phyloP scores from a whole-genome alignment of 1,140 invertebrate species.

The Drosophila novamexicana region DNA sequence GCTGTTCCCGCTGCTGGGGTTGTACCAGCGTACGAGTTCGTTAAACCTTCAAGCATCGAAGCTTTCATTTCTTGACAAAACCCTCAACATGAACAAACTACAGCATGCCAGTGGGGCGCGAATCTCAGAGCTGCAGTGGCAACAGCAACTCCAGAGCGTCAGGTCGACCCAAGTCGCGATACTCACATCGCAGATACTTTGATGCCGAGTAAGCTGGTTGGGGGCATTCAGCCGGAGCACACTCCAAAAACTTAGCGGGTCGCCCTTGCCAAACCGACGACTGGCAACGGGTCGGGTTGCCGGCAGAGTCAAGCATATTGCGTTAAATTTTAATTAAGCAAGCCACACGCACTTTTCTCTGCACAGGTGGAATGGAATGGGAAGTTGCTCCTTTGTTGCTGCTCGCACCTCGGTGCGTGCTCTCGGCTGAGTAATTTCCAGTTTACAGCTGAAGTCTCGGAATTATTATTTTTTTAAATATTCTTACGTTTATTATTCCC shows the following conservation, averaged over 20 bases:
- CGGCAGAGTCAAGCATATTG: conserved; percentile 47
- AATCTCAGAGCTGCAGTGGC: conserved; percentile 29
- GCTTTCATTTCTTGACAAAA: conserved; percentile 71
- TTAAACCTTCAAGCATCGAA: conserved; percentile 80
- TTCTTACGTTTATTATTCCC: neutral
- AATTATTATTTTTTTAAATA: conserved; percentile 2
- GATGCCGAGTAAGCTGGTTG: conserved; percentile 45
- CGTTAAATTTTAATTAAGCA: conserved; percentile 71
- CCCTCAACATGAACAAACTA: conserved; percentile 53
- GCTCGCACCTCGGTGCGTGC: neutral
- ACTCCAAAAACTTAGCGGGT: conserved; percentile 63
- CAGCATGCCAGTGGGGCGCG: conserved; percentile 32
- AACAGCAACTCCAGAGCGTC: conserved; percentile 7
- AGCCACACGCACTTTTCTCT: conserved; percentile 41
- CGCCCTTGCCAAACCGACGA: conserved; percentile 53
- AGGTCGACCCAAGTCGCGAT: conserved; percentile 50
- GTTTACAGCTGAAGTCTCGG: neutral
- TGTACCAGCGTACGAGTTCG: conserved; percentile 56
- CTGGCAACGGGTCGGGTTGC: conserved; percentile 24
- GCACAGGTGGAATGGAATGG: conserved; percentile 7
- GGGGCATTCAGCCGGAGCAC: conserved; percentile 26
- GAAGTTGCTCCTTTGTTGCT: conserved; percentile 1
- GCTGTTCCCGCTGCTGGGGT: conserved; percentile 20
- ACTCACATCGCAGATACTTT: conserved; percentile 50
- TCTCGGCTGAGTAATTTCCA: neutral